Evolutionary conservation across 1,140 invertebrate genomes (phyloP).

Genomic region (Orchestia grillus): DNA sequence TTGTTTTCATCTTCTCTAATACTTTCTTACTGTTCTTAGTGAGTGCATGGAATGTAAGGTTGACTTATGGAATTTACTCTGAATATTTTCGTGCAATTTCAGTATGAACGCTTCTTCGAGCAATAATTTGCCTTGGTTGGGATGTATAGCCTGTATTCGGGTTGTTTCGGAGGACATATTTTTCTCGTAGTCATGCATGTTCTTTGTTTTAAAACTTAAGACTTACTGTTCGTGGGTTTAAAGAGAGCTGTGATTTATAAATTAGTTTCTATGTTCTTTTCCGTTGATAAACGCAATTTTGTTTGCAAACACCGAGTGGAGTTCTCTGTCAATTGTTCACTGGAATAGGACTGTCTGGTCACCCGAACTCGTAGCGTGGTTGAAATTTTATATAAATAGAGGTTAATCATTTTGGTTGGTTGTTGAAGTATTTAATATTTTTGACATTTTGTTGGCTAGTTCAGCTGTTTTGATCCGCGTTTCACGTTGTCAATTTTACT

Average conservation of each 20-base stretch:
- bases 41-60: background rate
- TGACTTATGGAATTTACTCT: background rate
- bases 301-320: background rate
- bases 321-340: background rate
- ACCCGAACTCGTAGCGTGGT: background rate
- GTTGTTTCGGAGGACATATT: background rate
- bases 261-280: slow-evolving; percentile 10
- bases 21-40: background rate
- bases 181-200: background rate
- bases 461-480: background rate
- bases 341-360: background rate
- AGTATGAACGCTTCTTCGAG: background rate
- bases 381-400: background rate
- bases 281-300: background rate
- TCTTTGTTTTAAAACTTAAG: slow-evolving; percentile 10
- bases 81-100: background rate
- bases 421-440: background rate
- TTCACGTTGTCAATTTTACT: background rate
- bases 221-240: background rate
- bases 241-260: slow-evolving; percentile 7
- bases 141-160: background rate
- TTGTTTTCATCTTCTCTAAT: background rate
- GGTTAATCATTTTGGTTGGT: background rate
- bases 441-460: background rate
- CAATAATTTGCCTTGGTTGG: background rate